These are phyloP conservation scores for Toxostoma redivivum DNA, from an alignment of 2,113 vertebrate genomes.

Conservation along the genomic window DNA sequence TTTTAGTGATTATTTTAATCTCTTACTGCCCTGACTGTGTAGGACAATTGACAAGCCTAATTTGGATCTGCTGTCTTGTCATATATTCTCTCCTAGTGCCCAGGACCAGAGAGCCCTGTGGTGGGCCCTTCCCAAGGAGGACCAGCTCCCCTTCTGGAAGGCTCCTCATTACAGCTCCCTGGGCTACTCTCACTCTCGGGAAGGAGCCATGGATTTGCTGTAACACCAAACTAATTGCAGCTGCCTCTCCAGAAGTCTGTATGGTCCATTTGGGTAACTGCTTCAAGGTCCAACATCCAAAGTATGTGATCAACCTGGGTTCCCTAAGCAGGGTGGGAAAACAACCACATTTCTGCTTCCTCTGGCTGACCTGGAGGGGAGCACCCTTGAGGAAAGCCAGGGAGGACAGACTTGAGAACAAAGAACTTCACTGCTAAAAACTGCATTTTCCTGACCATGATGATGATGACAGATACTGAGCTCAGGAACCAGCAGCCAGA, in stretches of 20 bases:
- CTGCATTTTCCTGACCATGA: neutral
- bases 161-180: neutral
- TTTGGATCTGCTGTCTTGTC: neutral
- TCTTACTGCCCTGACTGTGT: neutral
- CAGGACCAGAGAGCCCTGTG: neutral
- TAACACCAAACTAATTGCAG: neutral
- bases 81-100: neutral
- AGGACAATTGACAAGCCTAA: neutral
- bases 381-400: neutral
- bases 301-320: neutral
- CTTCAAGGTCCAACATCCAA: neutral
- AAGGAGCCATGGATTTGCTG: neutral
- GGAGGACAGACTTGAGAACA: neutral
- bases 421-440: neutral
- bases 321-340: neutral
- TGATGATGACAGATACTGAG: neutral
- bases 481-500: neutral
- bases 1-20: neutral
- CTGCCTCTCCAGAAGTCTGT: neutral
- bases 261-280: neutral
- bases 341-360: neutral
- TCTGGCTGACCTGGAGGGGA: neutral
- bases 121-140: neutral
- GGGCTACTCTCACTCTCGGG: accelerated
- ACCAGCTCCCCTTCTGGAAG: neutral